Evolutionary conservation across 2,797 vertebrate genomes (phyloP), one percentile per base, ranked within the genome.

Genomic region (Eutrigla gurnardus): DNA sequence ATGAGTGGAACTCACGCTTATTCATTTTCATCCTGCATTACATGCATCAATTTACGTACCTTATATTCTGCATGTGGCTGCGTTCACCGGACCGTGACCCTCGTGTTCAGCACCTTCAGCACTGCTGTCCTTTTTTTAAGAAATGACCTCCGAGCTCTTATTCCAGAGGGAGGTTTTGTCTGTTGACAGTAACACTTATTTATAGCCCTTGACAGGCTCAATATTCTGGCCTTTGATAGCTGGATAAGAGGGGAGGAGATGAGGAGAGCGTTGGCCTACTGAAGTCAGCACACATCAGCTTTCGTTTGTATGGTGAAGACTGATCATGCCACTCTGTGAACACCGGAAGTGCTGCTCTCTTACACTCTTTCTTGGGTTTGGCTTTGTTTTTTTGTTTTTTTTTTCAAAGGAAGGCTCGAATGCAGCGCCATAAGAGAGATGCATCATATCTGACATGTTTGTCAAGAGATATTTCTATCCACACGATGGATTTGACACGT

Each of bases 111-210:
- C 25, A 25, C 25, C 25, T 25, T 25, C 25, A 60, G 33, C 57
- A 53, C 55, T 52, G 47, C 67, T 73, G 65, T 73, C 45, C n/a
- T 2, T 25, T 63, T 65, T 71, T 73, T 72, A 81, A 81, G 71
- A 72, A 80, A 81, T 68, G 61, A 52, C 68, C 71, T 65, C 61
- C 70, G 76, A 87, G 58, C 72, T 73, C 57, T 39, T 70, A 63
- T 86, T 66, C 78, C 78, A 63, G 66, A 62, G 73, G 76, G 76
- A 71, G 69, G 9, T 70, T 70, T 68, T 42, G 69, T 84, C 65
- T 70, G 71, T 78, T 83, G 77, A 87, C 84, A 87, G 73, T 50
- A 25, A 4, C 43, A 43, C 60, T 69, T 90, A 92, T 91, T 90
- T 87, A 86, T 87, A 89, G 61, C 76, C 73, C 36, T 74, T 75